phyloP scores from a whole-genome alignment of 2,113 vertebrate genomes.

The Lagopus leucura region DNA sequence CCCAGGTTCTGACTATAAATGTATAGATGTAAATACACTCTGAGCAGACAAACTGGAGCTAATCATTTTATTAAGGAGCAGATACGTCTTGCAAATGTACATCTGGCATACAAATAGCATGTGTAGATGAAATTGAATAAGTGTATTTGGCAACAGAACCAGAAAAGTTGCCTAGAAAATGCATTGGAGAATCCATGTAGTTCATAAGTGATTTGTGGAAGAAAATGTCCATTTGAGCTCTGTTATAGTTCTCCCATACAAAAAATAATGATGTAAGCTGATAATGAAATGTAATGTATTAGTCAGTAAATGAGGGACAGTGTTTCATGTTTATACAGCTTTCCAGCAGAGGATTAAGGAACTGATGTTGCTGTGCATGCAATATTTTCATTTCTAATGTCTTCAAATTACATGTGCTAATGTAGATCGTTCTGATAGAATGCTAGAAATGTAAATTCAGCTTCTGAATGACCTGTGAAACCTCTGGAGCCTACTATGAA shows the following conservation, averaged over 20 bases:
- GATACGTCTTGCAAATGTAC: constrained; percentile 34
- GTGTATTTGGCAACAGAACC: not conserved
- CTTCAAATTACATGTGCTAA: not conserved
- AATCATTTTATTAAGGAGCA: constrained; percentile 51
- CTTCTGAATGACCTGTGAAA: not conserved
- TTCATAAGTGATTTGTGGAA: constrained; percentile 2
- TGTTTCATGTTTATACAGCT: not conserved
- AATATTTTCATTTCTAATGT: not conserved
- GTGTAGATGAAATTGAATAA: constrained; percentile 24
- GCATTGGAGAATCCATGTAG: not conserved
- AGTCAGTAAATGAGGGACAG: not conserved
- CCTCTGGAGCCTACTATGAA: not conserved
- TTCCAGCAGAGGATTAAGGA: not conserved
- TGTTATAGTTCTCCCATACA: constrained; percentile 5
- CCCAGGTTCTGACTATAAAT: not conserved
- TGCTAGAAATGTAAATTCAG: not conserved
- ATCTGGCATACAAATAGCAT: constrained; percentile 41
- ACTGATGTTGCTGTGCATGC: not conserved
- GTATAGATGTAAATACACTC: constrained; percentile 9
- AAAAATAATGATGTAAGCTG: constrained; percentile 28
- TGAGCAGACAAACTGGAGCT: constrained; percentile 32
- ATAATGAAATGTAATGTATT: not conserved
- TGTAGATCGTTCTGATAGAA: not conserved
- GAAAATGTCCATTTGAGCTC: constrained; percentile 12
- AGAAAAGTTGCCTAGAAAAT: constrained; percentile 14